phyloP scores from a whole-genome alignment of 2,113 vertebrate genomes.

The Miniopterus natalensis region DNA sequence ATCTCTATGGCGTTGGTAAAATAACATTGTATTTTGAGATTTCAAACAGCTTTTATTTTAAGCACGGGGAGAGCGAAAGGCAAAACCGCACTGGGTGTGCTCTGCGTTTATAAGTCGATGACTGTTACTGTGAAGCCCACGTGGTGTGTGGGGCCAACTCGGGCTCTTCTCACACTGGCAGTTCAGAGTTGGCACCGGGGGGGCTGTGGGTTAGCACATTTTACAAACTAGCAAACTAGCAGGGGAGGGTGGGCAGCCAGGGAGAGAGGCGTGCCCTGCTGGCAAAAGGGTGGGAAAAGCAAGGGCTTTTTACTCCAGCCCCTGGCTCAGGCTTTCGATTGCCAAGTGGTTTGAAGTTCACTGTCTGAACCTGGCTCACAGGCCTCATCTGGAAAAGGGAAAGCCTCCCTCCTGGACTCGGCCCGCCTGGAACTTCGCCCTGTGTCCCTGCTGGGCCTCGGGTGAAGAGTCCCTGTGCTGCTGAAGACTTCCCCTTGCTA shows the following conservation, averaged over 20 bases:
- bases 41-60: neutral
- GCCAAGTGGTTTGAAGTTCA: neutral
- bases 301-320: neutral
- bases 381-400: neutral
- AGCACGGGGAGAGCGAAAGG: neutral
- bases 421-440: neutral
- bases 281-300: neutral
- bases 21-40: neutral
- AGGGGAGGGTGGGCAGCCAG: neutral
- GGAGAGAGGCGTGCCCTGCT: neutral
- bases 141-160: neutral
- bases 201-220: neutral
- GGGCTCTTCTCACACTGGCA: neutral
- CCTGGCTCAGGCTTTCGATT: neutral
- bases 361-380: no score
- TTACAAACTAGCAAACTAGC: neutral
- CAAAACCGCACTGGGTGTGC: neutral
- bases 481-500: neutral
- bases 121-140: neutral
- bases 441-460: neutral
- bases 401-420: no score
- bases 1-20: neutral
- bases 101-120: neutral
- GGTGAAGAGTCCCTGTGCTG: accelerated
- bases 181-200: neutral